Conservation (phyloP, 2,113 vertebrate genomes). For the Anarrhichthys ocellatus region DNA sequence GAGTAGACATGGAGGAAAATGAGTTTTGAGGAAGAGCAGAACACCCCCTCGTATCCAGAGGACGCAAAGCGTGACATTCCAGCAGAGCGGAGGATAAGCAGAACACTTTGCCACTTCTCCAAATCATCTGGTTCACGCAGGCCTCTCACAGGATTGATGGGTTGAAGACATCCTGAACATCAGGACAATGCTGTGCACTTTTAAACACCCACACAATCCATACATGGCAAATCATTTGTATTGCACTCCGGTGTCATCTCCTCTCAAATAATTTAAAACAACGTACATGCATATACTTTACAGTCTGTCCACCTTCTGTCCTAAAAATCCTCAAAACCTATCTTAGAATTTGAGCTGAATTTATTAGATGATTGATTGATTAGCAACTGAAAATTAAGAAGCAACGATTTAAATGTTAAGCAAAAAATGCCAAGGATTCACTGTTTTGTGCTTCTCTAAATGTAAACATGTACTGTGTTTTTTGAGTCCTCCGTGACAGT, state of each 20-base stretch:
- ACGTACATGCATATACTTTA: not conserved
- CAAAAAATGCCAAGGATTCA: not conserved
- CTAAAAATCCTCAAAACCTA: not conserved
- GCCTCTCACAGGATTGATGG: constrained; percentile 48
- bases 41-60: constrained; percentile 49
- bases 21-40: constrained; percentile 73
- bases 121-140: constrained; percentile 56
- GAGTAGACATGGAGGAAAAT: constrained; percentile 68
- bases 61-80: constrained; percentile 74
- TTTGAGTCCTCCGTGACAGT: not conserved
- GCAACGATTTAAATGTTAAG: not conserved
- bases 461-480: not conserved
- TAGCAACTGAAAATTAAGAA: not conserved
- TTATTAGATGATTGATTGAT: not conserved
- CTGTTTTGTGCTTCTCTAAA: not conserved
- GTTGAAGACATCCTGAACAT: constrained; percentile 39
- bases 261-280: constrained; percentile 1
- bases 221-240: not conserved
- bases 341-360: not conserved
- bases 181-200: constrained; percentile 6
- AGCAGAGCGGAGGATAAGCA: constrained; percentile 71
- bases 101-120: constrained; percentile 50
- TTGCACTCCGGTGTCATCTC: not conserved
- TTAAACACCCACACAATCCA: constrained; percentile 34
- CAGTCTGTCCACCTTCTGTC: not conserved